These are phyloP conservation scores for Caenorhabditis japonica DNA, from an alignment of 2,888 invertebrate species.

Conservation along the genomic window DNA sequence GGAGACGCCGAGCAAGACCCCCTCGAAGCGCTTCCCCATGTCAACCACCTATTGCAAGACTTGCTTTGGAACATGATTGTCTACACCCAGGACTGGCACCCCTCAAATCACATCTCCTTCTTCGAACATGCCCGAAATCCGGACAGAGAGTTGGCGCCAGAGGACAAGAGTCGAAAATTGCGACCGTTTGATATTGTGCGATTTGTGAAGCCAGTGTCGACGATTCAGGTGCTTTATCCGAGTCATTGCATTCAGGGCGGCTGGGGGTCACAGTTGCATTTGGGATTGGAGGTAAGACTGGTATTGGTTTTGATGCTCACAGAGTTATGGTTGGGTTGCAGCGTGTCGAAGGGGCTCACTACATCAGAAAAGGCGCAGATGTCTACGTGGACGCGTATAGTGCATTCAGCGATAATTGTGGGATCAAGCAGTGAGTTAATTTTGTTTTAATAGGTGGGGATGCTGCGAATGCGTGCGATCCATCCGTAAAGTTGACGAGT, in stretches of 20 bases:
- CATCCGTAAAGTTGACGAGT: no score
- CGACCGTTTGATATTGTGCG: slow-evolving; percentile 89
- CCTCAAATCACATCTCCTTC: slow-evolving; percentile 94
- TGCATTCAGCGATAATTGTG: slow-evolving; percentile 97
- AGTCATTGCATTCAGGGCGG: slow-evolving; percentile 94
- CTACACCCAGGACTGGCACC: slow-evolving; percentile 96
- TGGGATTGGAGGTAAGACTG: slow-evolving; percentile 82
- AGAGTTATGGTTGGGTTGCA: no score
- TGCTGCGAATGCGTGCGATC: no score
- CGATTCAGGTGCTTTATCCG: slow-evolving; percentile 86
- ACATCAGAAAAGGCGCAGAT: slow-evolving; percentile 84
- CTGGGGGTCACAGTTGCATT: slow-evolving; percentile 93
- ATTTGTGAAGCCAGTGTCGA: slow-evolving; percentile 85
- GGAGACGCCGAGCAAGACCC: slow-evolving; percentile 73
- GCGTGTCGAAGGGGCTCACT: slow-evolving; percentile 63
- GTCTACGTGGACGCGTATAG: slow-evolving; percentile 97
- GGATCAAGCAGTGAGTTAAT: slow-evolving; percentile 79
- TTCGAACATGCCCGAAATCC: slow-evolving; percentile 84
- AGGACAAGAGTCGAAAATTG: slow-evolving; percentile 68
- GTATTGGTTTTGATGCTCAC: no score
- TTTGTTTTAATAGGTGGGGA: no score
- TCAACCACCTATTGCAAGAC: slow-evolving; percentile 66
- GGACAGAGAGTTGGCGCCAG: slow-evolving; percentile 65
- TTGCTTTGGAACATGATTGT: slow-evolving; percentile 64
- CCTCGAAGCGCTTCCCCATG: slow-evolving; percentile 66